Conservation (phyloP, 2,888 invertebrate genomes). For the Cantharis rustica region DNA sequence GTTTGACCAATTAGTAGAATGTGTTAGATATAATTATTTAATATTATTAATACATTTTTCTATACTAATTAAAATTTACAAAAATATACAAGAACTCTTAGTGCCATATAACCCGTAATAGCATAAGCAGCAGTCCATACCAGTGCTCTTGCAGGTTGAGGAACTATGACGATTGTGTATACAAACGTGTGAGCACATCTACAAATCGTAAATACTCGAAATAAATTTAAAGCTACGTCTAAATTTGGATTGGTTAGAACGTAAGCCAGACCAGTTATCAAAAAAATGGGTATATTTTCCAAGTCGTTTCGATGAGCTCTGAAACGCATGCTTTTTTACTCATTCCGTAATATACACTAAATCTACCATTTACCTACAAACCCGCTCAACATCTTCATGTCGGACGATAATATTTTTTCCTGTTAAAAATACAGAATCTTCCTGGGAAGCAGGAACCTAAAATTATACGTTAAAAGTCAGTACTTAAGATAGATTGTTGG, state of each 20-base stretch:
- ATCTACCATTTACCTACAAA: constrained; percentile 51
- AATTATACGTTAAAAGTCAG: too few relatives aligned
- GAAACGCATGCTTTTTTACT: background rate
- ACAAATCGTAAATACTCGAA: constrained; percentile 56
- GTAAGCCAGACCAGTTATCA: constrained; percentile 65
- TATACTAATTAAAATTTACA: background rate
- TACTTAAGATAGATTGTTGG: too few relatives aligned
- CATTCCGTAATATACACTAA: background rate
- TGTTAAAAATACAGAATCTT: constrained; percentile 54
- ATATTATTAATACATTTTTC: too few relatives aligned
- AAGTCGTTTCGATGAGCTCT: constrained; percentile 75
- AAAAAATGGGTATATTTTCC: constrained; percentile 72
- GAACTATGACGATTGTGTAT: constrained; percentile 9
- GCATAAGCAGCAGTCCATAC: background rate
- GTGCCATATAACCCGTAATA: constrained; percentile 2
- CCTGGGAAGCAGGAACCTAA: constrained; percentile 62
- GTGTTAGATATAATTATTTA: too few relatives aligned
- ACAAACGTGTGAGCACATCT: constrained; percentile 5
- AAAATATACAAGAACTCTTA: background rate
- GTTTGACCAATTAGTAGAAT: too few relatives aligned
- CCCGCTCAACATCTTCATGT: constrained; percentile 59
- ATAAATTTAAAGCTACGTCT: constrained; percentile 58
- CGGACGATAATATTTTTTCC: constrained; percentile 42
- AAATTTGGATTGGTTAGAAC: constrained; percentile 63
- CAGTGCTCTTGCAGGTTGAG: constrained; percentile 12